Evolutionary conservation across 2,888 invertebrate species (phyloP).

Genomic region (Nebria salina): DNA sequence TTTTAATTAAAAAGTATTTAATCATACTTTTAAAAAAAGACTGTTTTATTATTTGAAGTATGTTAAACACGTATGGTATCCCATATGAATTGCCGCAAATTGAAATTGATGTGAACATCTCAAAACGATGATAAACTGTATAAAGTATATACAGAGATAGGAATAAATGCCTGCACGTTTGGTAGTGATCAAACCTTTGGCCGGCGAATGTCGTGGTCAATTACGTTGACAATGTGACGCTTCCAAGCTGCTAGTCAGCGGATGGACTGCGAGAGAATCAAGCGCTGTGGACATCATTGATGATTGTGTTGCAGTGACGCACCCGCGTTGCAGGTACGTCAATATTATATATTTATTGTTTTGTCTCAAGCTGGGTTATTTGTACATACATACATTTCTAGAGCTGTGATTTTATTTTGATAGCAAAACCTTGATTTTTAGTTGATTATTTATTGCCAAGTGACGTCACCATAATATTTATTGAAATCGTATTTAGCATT

Average conservation of each 20-base stretch:
- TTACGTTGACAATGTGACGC: constrained; percentile 5
- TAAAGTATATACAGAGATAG: background rate
- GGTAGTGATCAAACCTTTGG: constrained; percentile 3
- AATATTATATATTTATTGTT: background rate
- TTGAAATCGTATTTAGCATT: background rate
- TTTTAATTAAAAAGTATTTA: too few species aligned
- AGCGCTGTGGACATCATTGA: constrained; percentile 7
- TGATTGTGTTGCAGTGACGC: constrained; percentile 12
- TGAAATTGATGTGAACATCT: too few species aligned
- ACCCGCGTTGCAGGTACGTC: constrained; percentile 9
- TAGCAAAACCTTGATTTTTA: background rate
- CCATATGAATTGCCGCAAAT: too few species aligned
- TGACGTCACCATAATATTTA: background rate
- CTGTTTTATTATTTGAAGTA: too few species aligned
- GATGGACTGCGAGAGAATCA: constrained; percentile 9
- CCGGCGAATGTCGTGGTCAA: constrained; percentile 13
- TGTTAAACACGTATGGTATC: too few species aligned
- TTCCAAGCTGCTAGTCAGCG: background rate
- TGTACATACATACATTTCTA: background rate
- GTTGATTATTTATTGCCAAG: background rate
- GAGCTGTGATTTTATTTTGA: background rate
- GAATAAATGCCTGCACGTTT: background rate
- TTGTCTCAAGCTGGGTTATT: background rate
- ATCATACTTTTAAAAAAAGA: too few species aligned
- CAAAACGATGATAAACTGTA: too few species aligned